phyloP scores from a whole-genome alignment of 2,888 invertebrate species.

The Lissonota sp. region DNA sequence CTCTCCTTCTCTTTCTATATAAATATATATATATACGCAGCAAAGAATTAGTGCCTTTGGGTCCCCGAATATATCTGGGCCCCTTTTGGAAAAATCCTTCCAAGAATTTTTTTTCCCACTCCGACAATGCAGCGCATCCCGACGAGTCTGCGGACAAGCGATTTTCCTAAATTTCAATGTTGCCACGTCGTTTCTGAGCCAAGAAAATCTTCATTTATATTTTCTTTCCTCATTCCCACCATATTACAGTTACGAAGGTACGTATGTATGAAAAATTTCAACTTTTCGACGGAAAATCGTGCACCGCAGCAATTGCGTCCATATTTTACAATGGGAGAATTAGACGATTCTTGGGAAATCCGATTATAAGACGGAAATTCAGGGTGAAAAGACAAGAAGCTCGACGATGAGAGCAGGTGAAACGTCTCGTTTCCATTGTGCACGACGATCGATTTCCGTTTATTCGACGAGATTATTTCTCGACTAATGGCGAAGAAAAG shows the following conservation, averaged over 20 bases:
- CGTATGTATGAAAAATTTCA: background rate
- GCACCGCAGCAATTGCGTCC: slow-evolving; percentile 51
- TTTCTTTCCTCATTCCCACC: background rate
- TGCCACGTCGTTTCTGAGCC: slow-evolving; percentile 28
- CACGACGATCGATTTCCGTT: slow-evolving; percentile 14
- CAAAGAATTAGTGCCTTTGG: background rate
- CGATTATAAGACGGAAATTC: slow-evolving; percentile 71
- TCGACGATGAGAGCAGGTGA: slow-evolving; percentile 50
- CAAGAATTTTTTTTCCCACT: slow-evolving; percentile 77
- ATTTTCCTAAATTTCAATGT: slow-evolving; percentile 2
- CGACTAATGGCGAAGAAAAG: background rate
- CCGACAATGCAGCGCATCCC: slow-evolving; percentile 59
- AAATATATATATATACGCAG: slow-evolving; percentile 16
- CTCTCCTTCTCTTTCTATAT: background rate
- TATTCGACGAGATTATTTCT: background rate
- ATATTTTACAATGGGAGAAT: slow-evolving; percentile 76
- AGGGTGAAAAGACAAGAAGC: slow-evolving; percentile 57
- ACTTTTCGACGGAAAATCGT: background rate
- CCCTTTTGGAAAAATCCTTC: slow-evolving; percentile 77
- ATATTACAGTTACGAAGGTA: background rate
- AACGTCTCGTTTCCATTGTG: slow-evolving; percentile 1
- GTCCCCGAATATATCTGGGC: slow-evolving; percentile 47
- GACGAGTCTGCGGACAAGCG: background rate
- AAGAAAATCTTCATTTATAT: slow-evolving; percentile 13
- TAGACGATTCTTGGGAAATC: slow-evolving; percentile 79